Evolutionary conservation across 1,140 invertebrate genomes (phyloP), one percentile per base, ranked within the genome.

Genomic region (Laupala kohalensis): DNA sequence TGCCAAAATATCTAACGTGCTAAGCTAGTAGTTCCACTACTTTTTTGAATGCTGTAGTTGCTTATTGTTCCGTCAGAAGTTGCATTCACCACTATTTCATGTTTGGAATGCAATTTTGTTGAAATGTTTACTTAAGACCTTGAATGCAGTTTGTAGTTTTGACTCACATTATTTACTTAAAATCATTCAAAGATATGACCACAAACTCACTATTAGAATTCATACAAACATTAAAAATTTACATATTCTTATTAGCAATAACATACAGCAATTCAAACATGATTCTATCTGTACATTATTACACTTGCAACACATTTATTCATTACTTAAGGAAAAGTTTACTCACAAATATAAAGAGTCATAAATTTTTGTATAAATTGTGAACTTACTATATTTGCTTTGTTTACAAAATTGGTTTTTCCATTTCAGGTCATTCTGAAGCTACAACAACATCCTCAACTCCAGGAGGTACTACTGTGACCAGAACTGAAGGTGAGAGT

Each of bases 401-500:
- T 53, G 37, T 53, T 19, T 13, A 19, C 9, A 19, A 53, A 53
- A 19, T 53, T 68, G 15, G 24, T n/a, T 6, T 69, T 72, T 28
- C 64, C 9, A 65, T 73, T 74, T 15, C 73, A 76, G 75, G 73
- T 24, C 70, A 69, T 69, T 73, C 73, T 25, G 75, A 76, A 67
- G 68, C 74, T 24, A 74, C 69, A 64, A 69, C 71, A 25, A 70
- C 63, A 63, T 74, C 73, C 6, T 74, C 75, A 15, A 73, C 71
- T 62, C 69, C 69, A 28, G 73, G 74, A 26, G 74, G 72, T 13
- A 69, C 23, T 67, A 67, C 72, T 24, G 67, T 73, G 3, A 75
- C 74, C 5, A 64, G 69, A 15, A 75, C 75, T 69, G 75, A 76
- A 75, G 75, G 75, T 76, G 65, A 65, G 70, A n/a, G n/a, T n/a